Base-by-base conservation (phyloP, 2,888 invertebrate genomes). In the Drosophila colorata region DNA sequence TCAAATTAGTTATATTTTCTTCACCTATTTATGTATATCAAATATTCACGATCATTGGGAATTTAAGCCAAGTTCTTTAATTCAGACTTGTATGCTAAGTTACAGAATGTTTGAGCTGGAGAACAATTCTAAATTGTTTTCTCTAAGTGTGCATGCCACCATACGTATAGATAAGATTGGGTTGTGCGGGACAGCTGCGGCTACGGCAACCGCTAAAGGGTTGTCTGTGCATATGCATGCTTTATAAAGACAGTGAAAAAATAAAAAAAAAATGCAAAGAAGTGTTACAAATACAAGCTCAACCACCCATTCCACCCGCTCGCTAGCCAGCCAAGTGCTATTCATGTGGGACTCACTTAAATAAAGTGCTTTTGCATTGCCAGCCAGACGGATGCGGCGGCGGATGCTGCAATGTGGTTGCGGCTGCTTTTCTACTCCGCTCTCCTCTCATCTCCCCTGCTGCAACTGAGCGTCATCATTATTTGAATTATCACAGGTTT, bases 321-420 rank as follows among this genome's bases (percentile, higher is more conserved):
- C 44, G 49, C 67, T 55, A 64, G 56, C 35, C 31, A 52, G 64
- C 53, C 43, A 78, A 86, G 87, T 86, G 88, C 80, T 80, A 85
- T 88, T 88, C 84, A 85, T 80, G 84, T 83, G 84, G 84, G 88
- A 88, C 85, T 85, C 85, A 85, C 85, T 85, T 88, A 85, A 85
- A 85, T 88, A 85, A 85, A 85, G 85, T 85, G 85, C 84, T 85
- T 85, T 86, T 86, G 72, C 87, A 88, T 86, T 86, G 85, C 84
- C 75, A 61, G 70, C 57, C 81, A 76, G 65, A 60, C 74, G 75
- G 83, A 73, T 77, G 73, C 46, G 52, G 46, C 47, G 59, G 59
- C 47, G 78, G 80, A 80, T 71, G 74, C 74, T 87, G 69, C 69
- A 69, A 65, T 68, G 76, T 79, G 77, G 77, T 72, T 65, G 60